Evolutionary conservation across 2,797 vertebrate genomes (phyloP), one percentile per base, ranked within the genome.

Genomic region (Denticeps clupeoides): DNA sequence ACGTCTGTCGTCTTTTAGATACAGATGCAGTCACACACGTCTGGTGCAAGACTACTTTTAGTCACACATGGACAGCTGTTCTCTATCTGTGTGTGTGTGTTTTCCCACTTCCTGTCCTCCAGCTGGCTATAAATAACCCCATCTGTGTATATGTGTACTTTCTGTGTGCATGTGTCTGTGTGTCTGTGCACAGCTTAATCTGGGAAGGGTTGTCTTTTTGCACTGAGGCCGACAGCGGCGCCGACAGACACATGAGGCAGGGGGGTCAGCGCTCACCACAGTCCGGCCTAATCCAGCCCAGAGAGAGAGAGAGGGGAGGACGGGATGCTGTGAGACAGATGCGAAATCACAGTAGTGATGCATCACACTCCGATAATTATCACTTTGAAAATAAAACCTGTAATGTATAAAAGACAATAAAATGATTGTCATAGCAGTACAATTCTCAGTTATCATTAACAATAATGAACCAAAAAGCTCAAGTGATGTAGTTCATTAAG

Each of bases 31-130:
- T 10, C 5, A 27, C 12, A 13, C 5, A 21, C 11, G 19, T 21
- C 12, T 5, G 16, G 8, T 5, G 13, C n/a, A 25, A 25, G 3
- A 18, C 19, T 24, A 31, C 13, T 38, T 38, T 11, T 38, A 21
- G 18, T 35, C 22, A 44, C 58, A 62, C 66, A 61, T 62, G 59
- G 57, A 21, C 60, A 67, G 53, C 60, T 59, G 50, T 38, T 42
- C 19, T 58, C 41, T 51, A 28, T 53, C 19, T n/a, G 41, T 51
- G 18, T 44, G 10, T 51, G 27, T 42, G 26, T 59, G 32, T 54
- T 8, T 26, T 13, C 19, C 11, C 25, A 27, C 8, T 45, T 44
- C 49, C 44, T 29, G 28, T 28, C 25, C 16, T 46, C 35, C 11
- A 28, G 29, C 22, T 11, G 15, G 23, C 26, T 53, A 47, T 47